phyloP scores from a whole-genome alignment of 1,140 invertebrate genomes.

The Triops cancriformis region DNA sequence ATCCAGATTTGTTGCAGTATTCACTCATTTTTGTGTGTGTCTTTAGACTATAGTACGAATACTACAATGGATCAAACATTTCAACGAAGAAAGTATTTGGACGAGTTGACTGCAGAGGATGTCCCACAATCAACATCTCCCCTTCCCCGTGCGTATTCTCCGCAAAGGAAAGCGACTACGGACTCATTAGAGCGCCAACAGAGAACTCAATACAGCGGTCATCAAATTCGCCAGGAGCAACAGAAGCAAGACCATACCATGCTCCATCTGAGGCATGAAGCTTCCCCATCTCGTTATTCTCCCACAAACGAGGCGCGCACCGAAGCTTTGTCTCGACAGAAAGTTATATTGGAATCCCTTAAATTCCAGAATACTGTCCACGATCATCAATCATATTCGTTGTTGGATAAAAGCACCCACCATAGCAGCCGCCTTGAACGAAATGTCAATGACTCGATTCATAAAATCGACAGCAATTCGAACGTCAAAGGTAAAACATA shows the following conservation, averaged over 20 bases:
- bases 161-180: not conserved
- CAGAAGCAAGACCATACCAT: not conserved
- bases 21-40: not conserved
- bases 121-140: not conserved
- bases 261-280: not conserved
- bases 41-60: not conserved
- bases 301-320: not conserved
- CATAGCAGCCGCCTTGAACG: not conserved
- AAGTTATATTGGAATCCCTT: not conserved
- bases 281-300: not conserved
- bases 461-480: slow-evolving; percentile 54
- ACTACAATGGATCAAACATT: not conserved
- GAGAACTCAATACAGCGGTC: not conserved
- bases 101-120: not conserved
- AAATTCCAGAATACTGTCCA: not conserved
- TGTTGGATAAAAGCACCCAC: slow-evolving; percentile 15
- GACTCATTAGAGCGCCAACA: not conserved
- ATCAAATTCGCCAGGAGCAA: not conserved
- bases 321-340: not conserved
- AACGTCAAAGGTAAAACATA: slow-evolving; percentile 52
- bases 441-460: not conserved
- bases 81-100: not conserved
- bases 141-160: not conserved
- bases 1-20: too few species aligned
- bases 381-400: slow-evolving; percentile 2